phyloP scores from a whole-genome alignment of 2,888 invertebrate species.

The Drosophila flavopinicola region DNA sequence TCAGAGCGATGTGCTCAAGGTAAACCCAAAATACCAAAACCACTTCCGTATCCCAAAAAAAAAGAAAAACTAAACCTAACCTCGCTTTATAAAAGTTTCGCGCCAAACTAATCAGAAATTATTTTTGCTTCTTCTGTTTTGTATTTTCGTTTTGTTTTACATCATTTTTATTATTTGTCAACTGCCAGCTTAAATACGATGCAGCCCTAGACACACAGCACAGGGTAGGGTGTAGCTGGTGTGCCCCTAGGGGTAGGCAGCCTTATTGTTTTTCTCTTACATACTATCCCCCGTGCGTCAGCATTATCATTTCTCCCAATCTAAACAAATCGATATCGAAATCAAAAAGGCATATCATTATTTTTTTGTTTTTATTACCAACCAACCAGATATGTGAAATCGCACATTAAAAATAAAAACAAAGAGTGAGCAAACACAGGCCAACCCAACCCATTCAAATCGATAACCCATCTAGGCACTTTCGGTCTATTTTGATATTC shows the following conservation, averaged over 20 bases:
- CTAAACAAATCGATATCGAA: constrained; percentile 55
- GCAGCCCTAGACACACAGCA: constrained; percentile 79
- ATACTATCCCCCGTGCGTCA: constrained; percentile 60
- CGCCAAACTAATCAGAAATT: constrained; percentile 55
- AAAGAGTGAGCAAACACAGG: constrained; percentile 25
- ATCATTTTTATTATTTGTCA: constrained; percentile 28
- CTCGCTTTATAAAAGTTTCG: constrained; percentile 31
- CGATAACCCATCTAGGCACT: constrained; percentile 20
- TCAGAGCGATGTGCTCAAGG: constrained; percentile 92
- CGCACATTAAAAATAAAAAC: constrained; percentile 48
- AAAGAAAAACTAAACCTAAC: constrained; percentile 26
- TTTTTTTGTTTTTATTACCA: constrained; percentile 27
- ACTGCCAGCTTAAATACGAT: constrained; percentile 79
- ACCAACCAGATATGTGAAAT: constrained; percentile 41
- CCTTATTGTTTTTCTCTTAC: constrained; percentile 8
- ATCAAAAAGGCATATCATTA: constrained; percentile 22
- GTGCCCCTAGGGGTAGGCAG: constrained; percentile 63
- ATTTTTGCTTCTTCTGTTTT: constrained; percentile 40
- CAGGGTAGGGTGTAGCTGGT: constrained; percentile 82
- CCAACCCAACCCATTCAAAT: constrained; percentile 1
- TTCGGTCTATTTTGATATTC: constrained; percentile 49
- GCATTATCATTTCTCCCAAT: constrained; percentile 30
- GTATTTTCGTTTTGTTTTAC: constrained; percentile 32
- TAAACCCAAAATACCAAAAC: constrained; percentile 83
- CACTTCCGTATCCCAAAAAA: constrained; percentile 2